Percentiles rank a stretch among this genome's conserved stretches.
Evolutionary conservation across 2,113 vertebrate species (phyloP).

Genomic region (Cynocephalus volans): DNA sequence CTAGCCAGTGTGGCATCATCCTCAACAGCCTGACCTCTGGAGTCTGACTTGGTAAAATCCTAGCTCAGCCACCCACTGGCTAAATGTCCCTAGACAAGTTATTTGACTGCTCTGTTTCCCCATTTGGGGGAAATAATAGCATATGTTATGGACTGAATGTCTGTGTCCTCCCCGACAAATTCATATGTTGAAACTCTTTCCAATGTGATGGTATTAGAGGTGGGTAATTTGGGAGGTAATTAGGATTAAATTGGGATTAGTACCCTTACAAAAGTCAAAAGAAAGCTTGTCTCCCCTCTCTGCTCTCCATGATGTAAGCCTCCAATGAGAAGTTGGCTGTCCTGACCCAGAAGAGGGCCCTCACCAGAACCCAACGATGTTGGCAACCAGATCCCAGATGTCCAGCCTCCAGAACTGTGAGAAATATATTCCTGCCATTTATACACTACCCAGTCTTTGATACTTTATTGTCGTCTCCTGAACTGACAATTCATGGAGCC

Average conservation of each 20-base stretch:
- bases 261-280: background rate
- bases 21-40: background rate
- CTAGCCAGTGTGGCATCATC: background rate
- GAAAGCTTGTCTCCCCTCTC: background rate
- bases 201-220: background rate
- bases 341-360: background rate
- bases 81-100: background rate
- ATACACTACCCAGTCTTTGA: background rate
- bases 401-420: background rate
- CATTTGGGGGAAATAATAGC: background rate
- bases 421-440: background rate
- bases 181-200: background rate
- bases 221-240: background rate
- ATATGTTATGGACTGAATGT: background rate
- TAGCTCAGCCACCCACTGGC: background rate
- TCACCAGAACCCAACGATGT: background rate
- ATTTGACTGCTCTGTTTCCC: background rate
- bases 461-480: background rate
- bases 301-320: background rate
- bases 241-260: background rate
- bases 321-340: accelerated
- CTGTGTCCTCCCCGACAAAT: background rate
- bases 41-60: background rate
- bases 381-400: background rate
- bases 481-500: background rate